Evolutionary conservation across 2,113 vertebrate genomes (phyloP), one percentile per base, ranked within the genome.

Genomic region (Kobus ellipsiprymnus): DNA sequence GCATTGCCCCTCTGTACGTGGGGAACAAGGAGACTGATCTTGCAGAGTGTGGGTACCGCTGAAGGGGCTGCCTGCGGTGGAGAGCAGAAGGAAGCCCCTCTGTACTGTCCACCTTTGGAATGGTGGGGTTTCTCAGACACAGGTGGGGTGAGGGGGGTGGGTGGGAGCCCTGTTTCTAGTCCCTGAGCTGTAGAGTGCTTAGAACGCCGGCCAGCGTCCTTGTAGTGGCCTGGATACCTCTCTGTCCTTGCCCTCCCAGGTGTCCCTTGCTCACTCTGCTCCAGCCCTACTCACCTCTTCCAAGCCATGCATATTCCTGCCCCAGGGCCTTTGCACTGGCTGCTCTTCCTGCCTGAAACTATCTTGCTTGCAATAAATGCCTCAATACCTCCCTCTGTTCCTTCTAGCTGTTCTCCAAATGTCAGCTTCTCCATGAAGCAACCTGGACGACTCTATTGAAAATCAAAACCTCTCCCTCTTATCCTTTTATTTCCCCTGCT

Each of bases 261-360:
- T 21, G 11, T 62, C 6, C 55, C 5, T 10, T 33, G 21, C 23
- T 62, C 57, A 7, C 29, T 60, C 21, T 19, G 44, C 33, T 80
- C 29, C 54, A 40, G 29, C 14, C 17, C 17, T 27, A 3, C 15
- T 5, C 15, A 4, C 48, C 27, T 36, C 80, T 60, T 11, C n/a
- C 7, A 13, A 85, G 12, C n/a, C 23, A 4, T 36, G 55, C 21
- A 7, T 2, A 3, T 2, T 27, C 57, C 85, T 81, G 59, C 57
- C 67, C 54, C 92, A 48, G 92, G 87, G 33, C 94, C 92, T 96
- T 93, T 93, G 92, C 21, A 29, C 81, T 11, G 89, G 3, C 62
- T 67, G 13, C 2, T 48, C 1, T 21, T 33, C 4, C 5, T 25
- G 23, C 77, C 93, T 1, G 5, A 74, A 71, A 44, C 30, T 3